Evolutionary conservation across 2,113 vertebrate genomes (phyloP).

Genomic region (Collichthys lucidus): DNA sequence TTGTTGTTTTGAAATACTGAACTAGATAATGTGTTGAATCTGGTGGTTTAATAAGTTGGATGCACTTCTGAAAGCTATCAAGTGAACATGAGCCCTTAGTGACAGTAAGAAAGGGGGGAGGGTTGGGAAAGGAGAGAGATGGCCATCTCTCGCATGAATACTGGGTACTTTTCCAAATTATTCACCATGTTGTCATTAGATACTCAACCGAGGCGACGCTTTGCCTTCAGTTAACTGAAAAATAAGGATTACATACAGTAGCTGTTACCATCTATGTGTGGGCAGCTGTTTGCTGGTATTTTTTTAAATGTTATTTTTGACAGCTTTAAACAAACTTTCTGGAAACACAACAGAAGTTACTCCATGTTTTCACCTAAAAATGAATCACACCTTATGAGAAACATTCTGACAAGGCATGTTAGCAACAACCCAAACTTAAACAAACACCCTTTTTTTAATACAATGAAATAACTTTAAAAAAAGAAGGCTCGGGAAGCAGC

Average conservation of each 20-base stretch:
- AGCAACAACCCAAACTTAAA: background rate
- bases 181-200: constrained; percentile 51
- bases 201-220: background rate
- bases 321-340: constrained; percentile 70
- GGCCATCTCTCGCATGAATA: constrained; percentile 47
- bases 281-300: constrained; percentile 45
- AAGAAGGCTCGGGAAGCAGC: background rate
- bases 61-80: constrained; percentile 19
- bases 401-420: background rate
- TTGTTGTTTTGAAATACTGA: no score
- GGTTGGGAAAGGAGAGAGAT: constrained; percentile 35
- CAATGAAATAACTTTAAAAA: background rate
- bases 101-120: constrained; percentile 34
- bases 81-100: constrained; percentile 28
- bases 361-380: background rate
- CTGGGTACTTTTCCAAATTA: constrained; percentile 60
- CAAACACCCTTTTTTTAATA: background rate
- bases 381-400: background rate
- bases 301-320: constrained; percentile 18
- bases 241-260: background rate
- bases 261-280: background rate
- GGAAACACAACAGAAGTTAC: constrained; percentile 45
- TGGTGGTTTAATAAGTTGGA: constrained; percentile 27
- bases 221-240: background rate
- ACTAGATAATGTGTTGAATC: background rate